Evolutionary conservation across 2,797 vertebrate genomes (phyloP).

Genomic region (Anas acuta): DNA sequence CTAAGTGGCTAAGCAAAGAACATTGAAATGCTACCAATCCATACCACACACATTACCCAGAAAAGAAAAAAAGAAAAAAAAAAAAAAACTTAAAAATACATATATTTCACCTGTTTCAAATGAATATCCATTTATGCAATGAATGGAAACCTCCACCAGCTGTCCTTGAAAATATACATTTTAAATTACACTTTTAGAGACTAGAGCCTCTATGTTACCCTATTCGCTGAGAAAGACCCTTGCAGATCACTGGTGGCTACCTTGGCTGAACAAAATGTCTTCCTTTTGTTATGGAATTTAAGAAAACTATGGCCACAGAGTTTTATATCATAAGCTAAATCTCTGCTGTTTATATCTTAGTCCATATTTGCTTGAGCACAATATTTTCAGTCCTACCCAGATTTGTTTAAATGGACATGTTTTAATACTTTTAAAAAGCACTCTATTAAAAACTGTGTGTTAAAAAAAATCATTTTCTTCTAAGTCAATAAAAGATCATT

Average conservation of each 20-base stretch:
- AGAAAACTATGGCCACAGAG: not conserved
- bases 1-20: not conserved
- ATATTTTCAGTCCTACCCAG: not conserved
- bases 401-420: not conserved
- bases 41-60: not conserved
- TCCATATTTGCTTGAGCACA: not conserved
- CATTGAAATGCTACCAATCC: not conserved
- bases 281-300: not conserved
- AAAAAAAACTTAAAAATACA: no score
- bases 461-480: not conserved
- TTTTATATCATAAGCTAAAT: not conserved
- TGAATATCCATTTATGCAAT: not conserved
- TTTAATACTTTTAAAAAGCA: not conserved
- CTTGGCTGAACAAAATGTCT: not conserved
- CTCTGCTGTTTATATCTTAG: not conserved
- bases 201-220: not conserved
- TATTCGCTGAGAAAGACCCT: not conserved
- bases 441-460: not conserved
- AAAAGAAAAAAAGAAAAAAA: not conserved
- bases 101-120: not conserved
- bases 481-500: not conserved
- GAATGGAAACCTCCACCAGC: not conserved
- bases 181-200: not conserved
- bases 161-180: not conserved
- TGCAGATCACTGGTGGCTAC: not conserved